Percentiles rank a stretch among this genome's conserved stretches.
Evolutionary conservation across 2,797 vertebrate genomes (phyloP).

Genomic region (Hippocampus kuda): DNA sequence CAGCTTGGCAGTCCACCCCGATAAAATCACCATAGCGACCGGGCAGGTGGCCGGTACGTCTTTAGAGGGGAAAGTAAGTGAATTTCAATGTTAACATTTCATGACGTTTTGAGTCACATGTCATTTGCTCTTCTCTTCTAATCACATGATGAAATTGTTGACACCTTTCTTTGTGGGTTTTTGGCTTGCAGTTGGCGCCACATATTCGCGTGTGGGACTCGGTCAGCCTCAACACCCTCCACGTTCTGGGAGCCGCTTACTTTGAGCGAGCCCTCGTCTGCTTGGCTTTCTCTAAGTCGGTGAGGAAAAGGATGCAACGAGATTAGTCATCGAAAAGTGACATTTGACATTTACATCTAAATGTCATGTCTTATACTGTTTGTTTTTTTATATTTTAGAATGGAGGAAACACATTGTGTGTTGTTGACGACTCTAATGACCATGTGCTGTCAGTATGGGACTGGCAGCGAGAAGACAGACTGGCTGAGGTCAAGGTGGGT

Average conservation of each 20-base stretch:
- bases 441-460: constrained; percentile 97
- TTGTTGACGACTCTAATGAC: constrained; percentile 93
- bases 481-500: constrained; percentile 86
- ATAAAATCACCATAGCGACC: constrained; percentile 98
- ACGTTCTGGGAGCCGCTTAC: constrained; percentile 85
- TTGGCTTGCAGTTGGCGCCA: constrained; percentile 74
- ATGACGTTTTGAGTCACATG: neutral
- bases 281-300: constrained; percentile 95
- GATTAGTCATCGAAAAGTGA: neutral
- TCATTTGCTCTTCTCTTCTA: neutral
- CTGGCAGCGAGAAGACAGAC: constrained; percentile 90
- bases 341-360: neutral
- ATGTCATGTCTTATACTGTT: no score
- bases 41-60: constrained; percentile 96
- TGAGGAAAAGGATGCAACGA: constrained; percentile 59
- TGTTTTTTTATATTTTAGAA: constrained; percentile 68
- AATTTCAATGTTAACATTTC: constrained; percentile 2
- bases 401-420: constrained; percentile 85
- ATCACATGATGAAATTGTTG: neutral
- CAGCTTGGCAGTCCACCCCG: constrained; percentile 95
- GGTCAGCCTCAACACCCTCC: constrained; percentile 89
- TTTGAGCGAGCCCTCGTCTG: constrained; percentile 92
- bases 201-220: constrained; percentile 98
- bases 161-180: constrained; percentile 10
- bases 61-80: constrained; percentile 90